A percentile compares a stretch with the other conserved stretches of the same genome.
These are phyloP conservation scores for Tetraneura akinire DNA, from an alignment of 1,140 invertebrate species.

Conservation along the genomic window DNA sequence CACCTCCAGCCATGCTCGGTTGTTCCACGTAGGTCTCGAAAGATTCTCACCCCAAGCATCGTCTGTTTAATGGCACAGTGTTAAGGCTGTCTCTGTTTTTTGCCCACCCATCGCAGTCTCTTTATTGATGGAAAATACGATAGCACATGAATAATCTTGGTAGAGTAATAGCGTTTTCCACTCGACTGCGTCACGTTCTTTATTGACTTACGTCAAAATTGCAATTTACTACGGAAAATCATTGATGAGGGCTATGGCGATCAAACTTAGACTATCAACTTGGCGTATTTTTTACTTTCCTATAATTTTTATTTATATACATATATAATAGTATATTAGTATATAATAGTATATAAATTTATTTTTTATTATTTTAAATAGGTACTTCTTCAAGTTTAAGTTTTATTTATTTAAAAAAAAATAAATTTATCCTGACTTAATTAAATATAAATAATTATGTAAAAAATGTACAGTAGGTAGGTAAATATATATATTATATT, in stretches of 20 bases:
- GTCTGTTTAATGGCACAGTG: background rate
- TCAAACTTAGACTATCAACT: background rate
- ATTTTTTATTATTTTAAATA: too few relatives aligned
- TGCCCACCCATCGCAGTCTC: background rate
- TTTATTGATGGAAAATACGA: conserved; percentile 36
- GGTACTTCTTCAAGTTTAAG: too few relatives aligned
- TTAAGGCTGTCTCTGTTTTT: conserved; percentile 7
- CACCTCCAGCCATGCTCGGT: background rate
- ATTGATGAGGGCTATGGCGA: background rate
- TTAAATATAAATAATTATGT: too few relatives aligned
- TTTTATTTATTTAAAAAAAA: too few relatives aligned
- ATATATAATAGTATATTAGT: too few relatives aligned
- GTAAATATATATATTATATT: too few relatives aligned
- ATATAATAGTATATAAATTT: too few relatives aligned
- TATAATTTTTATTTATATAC: too few relatives aligned
- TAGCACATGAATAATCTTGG: conserved; percentile 8
- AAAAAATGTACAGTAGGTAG: too few relatives aligned
- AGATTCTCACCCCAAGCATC: background rate
- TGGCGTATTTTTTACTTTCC: too few relatives aligned
- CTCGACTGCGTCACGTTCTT: background rate
- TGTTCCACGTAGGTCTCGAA: background rate
- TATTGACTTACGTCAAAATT: conserved; percentile 7
- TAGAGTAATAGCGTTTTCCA: conserved; percentile 2
- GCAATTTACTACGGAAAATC: conserved; percentile 22
- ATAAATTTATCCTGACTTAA: too few relatives aligned